phyloP scores from a whole-genome alignment of 2,888 invertebrate species.

The Cryptus armator region DNA sequence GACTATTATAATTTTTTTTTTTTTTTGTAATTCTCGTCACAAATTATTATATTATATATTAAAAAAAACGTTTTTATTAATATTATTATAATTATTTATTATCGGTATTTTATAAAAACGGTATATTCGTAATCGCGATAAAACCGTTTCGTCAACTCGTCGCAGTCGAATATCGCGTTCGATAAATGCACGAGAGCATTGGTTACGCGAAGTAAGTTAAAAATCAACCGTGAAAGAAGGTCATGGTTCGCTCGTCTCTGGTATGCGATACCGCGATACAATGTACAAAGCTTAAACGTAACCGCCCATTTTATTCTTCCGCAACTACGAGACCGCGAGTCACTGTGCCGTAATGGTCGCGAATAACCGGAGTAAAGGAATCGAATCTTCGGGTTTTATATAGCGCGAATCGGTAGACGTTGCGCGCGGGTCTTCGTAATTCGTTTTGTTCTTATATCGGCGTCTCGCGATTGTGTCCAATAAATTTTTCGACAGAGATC shows the following conservation, averaged over 20 bases:
- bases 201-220: conserved; percentile 62
- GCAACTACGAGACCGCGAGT: neutral
- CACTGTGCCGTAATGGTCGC: neutral
- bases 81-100: no score
- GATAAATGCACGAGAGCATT: conserved; percentile 36
- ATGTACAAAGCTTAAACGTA: conserved; percentile 12
- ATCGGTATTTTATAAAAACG: neutral
- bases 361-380: conserved; percentile 34
- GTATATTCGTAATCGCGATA: neutral
- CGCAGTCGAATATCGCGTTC: conserved; percentile 7
- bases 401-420: neutral
- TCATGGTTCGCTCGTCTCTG: conserved; percentile 58
- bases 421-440: neutral
- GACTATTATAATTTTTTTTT: neutral
- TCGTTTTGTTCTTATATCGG: conserved; percentile 31
- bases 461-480: conserved; percentile 9
- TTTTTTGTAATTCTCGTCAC: no score
- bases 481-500: conserved; percentile 1
- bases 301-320: conserved; percentile 33
- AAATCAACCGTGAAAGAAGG: conserved; percentile 72
- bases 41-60: no score
- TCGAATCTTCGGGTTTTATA: conserved; percentile 32
- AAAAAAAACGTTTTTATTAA: no score
- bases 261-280: conserved; percentile 57
- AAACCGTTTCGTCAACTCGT: neutral